Percentiles rank a stretch among this genome's conserved stretches.
Conservation (phyloP, 2,888 invertebrate genomes). For the Eurytoma californica region DNA sequence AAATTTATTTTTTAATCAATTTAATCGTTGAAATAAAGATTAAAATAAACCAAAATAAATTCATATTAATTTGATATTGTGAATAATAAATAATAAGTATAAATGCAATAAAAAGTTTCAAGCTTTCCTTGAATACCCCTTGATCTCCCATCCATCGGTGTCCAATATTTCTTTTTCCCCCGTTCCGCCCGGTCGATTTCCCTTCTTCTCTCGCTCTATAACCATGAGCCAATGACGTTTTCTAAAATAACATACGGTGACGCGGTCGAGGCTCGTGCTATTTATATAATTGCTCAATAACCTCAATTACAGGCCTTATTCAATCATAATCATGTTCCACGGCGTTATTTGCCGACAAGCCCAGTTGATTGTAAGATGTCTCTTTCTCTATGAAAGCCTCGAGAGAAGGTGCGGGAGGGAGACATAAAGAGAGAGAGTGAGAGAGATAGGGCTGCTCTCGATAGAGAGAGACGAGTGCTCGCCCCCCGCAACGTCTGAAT, state of each 20-base stretch:
- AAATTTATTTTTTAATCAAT: too few species aligned
- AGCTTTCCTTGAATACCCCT: too few species aligned
- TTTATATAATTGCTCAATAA: constrained; percentile 75
- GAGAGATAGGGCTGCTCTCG: not conserved
- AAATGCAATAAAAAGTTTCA: too few species aligned
- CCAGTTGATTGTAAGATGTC: constrained; percentile 73
- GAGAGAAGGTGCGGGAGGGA: not conserved
- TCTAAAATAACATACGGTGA: constrained; percentile 68
- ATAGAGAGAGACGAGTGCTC: too few species aligned
- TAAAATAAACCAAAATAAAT: too few species aligned
- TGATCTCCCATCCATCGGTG: not conserved
- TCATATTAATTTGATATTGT: too few species aligned
- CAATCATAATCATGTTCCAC: constrained; percentile 72
- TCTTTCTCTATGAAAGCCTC: not conserved
- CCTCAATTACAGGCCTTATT: constrained; percentile 73
- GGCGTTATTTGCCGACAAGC: constrained; percentile 74
- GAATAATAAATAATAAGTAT: too few species aligned
- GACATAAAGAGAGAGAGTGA: constrained; percentile 5
- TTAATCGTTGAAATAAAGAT: too few species aligned
- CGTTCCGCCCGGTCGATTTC: constrained; percentile 57
- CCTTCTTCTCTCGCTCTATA: constrained; percentile 59
- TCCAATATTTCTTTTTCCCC: constrained; percentile 4
- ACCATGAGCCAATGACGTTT: constrained; percentile 26
- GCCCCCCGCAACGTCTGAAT: not conserved
- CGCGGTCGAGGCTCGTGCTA: constrained; percentile 65